Evolutionary conservation across 1,140 invertebrate genomes (phyloP).

Genomic region (Ericerus pela): DNA sequence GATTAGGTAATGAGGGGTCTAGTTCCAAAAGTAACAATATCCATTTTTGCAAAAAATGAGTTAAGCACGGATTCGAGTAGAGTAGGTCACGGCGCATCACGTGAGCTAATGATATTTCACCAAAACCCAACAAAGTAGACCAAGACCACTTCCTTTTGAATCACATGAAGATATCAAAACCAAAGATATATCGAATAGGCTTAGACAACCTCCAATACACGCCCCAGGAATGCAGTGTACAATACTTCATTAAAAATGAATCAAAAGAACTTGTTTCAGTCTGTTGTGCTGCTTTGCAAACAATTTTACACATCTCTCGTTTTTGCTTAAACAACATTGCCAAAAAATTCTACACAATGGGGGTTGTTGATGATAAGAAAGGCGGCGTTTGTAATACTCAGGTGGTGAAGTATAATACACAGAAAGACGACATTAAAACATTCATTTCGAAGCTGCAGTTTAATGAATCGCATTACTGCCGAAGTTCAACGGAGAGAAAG

Average conservation of each 20-base stretch:
- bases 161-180: too few relatives aligned
- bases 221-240: too few relatives aligned
- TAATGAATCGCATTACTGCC: not conserved
- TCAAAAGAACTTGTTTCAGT: not conserved
- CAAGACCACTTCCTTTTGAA: too few relatives aligned
- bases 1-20: too few relatives aligned
- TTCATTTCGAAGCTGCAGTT: not conserved
- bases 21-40: too few relatives aligned
- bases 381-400: not conserved
- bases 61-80: too few relatives aligned
- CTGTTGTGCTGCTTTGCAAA: not conserved
- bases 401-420: not conserved
- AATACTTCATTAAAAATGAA: not conserved
- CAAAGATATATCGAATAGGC: too few relatives aligned
- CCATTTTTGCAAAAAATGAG: too few relatives aligned
- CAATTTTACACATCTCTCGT: not conserved
- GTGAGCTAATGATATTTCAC: too few relatives aligned
- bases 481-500: not conserved
- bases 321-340: not conserved
- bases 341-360: not conserved
- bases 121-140: too few relatives aligned
- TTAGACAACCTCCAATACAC: too few relatives aligned
- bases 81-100: too few relatives aligned
- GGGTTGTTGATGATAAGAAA: not conserved
- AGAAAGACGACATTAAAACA: not conserved